A percentile compares a stretch with the other conserved stretches of the same genome.
Conservation (phyloP, 35 echinoderm and acorn worm species). For the Hemicentrotus pulcherrimus region DNA sequence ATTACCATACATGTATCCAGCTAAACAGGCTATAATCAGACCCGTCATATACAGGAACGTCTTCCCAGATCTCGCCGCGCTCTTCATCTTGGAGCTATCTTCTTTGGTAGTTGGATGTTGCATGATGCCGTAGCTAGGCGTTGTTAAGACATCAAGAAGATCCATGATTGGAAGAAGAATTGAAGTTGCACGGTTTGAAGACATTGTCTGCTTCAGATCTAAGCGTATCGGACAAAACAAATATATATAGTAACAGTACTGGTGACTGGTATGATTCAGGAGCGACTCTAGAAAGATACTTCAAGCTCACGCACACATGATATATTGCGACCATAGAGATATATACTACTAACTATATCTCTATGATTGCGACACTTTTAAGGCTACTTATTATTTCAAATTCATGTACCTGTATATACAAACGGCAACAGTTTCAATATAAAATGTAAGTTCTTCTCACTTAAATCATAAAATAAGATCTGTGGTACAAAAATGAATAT, state of each 20-base stretch:
- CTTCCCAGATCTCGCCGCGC: neutral
- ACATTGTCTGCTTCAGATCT: neutral
- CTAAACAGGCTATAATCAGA: neutral
- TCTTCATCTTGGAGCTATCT: neutral
- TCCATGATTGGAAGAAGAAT: neutral
- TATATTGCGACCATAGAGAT: no score
- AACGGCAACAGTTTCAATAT: no score
- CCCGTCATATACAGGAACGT: conserved; percentile 24
- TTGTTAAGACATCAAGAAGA: neutral
- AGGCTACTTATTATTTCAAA: no score
- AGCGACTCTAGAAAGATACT: no score
- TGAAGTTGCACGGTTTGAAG: neutral
- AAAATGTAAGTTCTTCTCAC: no score
- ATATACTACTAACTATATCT: no score
- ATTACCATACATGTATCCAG: conserved; percentile 23
- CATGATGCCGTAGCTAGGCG: neutral
- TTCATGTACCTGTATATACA: no score
- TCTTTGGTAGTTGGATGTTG: neutral
- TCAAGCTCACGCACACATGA: no score
- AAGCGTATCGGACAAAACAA: neutral
- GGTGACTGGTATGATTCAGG: no score
- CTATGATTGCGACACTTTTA: no score
- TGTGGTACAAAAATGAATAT: no score
- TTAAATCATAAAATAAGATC: no score
- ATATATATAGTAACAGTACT: neutral